These are phyloP conservation scores for Watersipora subatra DNA, from an alignment of 1,140 invertebrate species.

Conservation along the genomic window DNA sequence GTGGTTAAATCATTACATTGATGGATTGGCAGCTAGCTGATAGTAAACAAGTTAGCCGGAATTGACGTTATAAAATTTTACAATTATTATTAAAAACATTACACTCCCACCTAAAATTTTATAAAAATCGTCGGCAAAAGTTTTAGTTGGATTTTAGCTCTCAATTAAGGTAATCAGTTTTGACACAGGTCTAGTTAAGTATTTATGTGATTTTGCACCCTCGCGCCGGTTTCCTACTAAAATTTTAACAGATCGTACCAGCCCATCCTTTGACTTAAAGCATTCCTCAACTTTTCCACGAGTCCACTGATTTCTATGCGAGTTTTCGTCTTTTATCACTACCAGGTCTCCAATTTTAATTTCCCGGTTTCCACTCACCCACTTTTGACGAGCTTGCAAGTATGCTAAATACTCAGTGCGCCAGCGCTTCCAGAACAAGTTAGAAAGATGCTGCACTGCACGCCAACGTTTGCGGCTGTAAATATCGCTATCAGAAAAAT, in stretches of 20 bases:
- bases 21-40: not conserved
- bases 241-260: conserved; percentile 10
- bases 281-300: conserved; percentile 12
- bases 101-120: not conserved
- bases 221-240: not conserved
- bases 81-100: not conserved
- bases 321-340: conserved; percentile 11
- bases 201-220: not conserved
- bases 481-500: conserved; percentile 9
- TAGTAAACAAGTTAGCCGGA: not conserved
- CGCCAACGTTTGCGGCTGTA: conserved; percentile 12
- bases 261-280: conserved; percentile 13
- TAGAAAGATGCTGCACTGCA: conserved; percentile 14
- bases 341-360: conserved; percentile 16
- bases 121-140: not conserved
- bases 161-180: not conserved
- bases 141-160: not conserved
- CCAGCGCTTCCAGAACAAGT: conserved; percentile 18
- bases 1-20: no score
- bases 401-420: conserved; percentile 9
- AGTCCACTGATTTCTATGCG: conserved; percentile 9
- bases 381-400: conserved; percentile 13
- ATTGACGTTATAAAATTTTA: not conserved
- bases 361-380: conserved; percentile 8
- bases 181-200: not conserved